Evolutionary conservation across 2,797 vertebrate genomes (phyloP).

Genomic region (Crypturellus tataupa): DNA sequence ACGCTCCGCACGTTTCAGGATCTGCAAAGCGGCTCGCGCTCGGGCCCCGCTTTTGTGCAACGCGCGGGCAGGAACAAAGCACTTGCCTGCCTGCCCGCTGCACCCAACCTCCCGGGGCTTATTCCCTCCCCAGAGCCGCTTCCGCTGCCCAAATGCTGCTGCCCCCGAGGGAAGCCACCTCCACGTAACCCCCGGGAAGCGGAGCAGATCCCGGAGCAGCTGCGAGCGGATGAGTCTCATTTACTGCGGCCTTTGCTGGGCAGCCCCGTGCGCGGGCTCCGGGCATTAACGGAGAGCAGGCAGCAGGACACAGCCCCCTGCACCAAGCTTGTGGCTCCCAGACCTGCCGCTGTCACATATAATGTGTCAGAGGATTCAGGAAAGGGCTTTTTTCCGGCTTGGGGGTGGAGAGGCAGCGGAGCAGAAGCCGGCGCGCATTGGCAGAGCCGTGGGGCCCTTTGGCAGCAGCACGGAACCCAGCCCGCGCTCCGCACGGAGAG

Average conservation of each 20-base stretch:
- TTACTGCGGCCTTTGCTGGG: not conserved
- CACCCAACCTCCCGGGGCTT: not conserved
- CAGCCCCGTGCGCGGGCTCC: not conserved
- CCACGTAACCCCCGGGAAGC: not conserved
- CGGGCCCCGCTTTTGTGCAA: not conserved
- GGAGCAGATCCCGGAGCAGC: not conserved
- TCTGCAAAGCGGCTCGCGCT: not conserved
- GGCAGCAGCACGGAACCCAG: not conserved
- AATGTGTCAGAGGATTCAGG: not conserved
- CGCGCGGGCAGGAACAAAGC: not conserved
- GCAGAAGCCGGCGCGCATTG: accelerated
- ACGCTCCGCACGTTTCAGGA: not conserved
- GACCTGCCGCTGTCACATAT: not conserved
- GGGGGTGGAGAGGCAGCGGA: not conserved
- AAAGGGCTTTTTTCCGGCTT: not conserved
- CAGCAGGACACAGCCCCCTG: not conserved
- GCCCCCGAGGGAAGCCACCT: not conserved
- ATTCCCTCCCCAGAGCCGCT: not conserved
- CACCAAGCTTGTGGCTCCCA: not conserved
- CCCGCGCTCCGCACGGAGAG: not conserved
- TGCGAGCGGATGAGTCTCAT: not conserved
- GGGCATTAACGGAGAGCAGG: not conserved
- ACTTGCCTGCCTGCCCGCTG: not conserved
- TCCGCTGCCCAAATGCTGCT: not conserved
- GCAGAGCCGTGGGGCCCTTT: not conserved